phyloP scores from a whole-genome alignment of 1,140 invertebrate genomes.

The fruit fly (Drosophila melanogaster) region Release_6_plus_ISO1_MT NT_033777.3:27627501-27628000 shows the following conservation, averaged over 20 bases:
- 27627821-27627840: conserved; percentile 64
- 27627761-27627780: conserved; percentile 30
- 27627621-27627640: conserved; percentile 13
- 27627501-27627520: conserved; percentile 39
- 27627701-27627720: conserved; percentile 20
- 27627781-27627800: conserved; percentile 44
- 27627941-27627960: conserved; percentile 42
- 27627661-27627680: conserved; percentile 27
- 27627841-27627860: conserved; percentile 80
- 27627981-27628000: conserved; percentile 27
- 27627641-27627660: conserved; percentile 25
- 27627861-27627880: conserved; percentile 53
- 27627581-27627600: conserved; percentile 66
- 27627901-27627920: conserved; percentile 46
- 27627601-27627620: conserved; percentile 60
- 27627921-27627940: conserved; percentile 19
- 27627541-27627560: conserved; percentile 33
- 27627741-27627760: conserved; percentile 7
- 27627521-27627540: conserved; percentile 30
- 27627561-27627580: conserved; percentile 31
- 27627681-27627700: conserved; percentile 3
- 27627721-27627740: conserved; percentile 53
- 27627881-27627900: conserved; percentile 38
- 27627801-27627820: conserved; percentile 30
- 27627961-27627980: conserved; percentile 18